Evolutionary conservation across 2,888 invertebrate species (phyloP), one percentile per base, ranked within the genome.

Genomic region (Nipponacmea schrenckii): DNA sequence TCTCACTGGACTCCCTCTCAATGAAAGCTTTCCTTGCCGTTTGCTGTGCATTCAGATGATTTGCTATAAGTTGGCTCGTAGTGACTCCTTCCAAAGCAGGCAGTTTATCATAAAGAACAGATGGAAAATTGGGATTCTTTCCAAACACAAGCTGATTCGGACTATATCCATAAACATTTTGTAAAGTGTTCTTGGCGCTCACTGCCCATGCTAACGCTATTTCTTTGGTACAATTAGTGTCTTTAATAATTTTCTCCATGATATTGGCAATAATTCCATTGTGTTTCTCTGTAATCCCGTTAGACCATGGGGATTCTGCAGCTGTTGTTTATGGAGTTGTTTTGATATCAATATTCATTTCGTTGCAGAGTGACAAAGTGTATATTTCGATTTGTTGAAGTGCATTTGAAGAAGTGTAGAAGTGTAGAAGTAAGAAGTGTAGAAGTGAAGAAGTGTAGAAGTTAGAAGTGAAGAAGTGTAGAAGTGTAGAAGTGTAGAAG

Each of bases 131-230:
- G 12, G 56, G 56, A 56, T 56, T 56, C 15, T 56, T 56, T 5
- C 56, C 74, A 74, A 65, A 74, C 39, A 74, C 76, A 64, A 76
- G 66, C 46, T 74, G 76, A 67, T 74, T 69, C 26, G 75, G 71
- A 68, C 72, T 76, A 68, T 62, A 76, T n/a, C 73, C 74, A 73
- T 73, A 69, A 14, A 73, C 73, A 70, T 72, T 77, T 24, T 65
- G 62, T 31, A 73, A 39, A 20, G 64, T 64, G 56, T 77, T 70
- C 27, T 67, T 71, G 31, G 71, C 67, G 48, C 39, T 64, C 20
- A 70, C 4, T 24, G 71, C 66, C 74, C 74, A 74, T 8, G 50
- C 44, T 15, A 69, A 31, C 8, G 69, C 74, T 20, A 64, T 66
- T 24, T 71, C 66, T 64, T 69, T 71, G 12, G 62, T 26, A 45